Percentiles rank a stretch among this genome's conserved stretches.
These are phyloP conservation scores for Drosophila lacertosa DNA, from an alignment of 1,140 invertebrate species.

Conservation along the genomic window DNA sequence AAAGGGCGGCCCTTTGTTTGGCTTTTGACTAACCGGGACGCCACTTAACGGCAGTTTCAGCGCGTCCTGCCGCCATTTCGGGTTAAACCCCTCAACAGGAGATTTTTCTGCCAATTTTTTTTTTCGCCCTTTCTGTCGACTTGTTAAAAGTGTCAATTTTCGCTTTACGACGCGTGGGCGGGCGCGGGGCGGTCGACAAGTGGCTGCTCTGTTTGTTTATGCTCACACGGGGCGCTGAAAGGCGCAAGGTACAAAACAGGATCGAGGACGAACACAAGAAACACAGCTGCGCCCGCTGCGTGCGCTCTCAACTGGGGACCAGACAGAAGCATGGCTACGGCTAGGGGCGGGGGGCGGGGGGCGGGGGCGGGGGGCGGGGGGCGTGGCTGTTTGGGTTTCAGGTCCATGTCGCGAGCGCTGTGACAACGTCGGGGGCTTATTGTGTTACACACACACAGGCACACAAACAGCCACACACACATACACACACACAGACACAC, in stretches of 20 bases:
- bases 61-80: conserved; percentile 44
- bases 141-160: conserved; percentile 81
- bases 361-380: neutral
- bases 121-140: conserved; percentile 45
- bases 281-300: conserved; percentile 39
- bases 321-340: too few species aligned
- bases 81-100: conserved; percentile 69
- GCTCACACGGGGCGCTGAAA: conserved; percentile 48
- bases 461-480: conserved; percentile 5
- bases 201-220: conserved; percentile 63
- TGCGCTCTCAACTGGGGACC: neutral
- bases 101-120: conserved; percentile 28
- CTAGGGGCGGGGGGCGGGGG: neutral
- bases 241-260: conserved; percentile 22
- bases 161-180: conserved; percentile 60
- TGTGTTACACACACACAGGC: conserved; percentile 32
- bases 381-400: conserved; percentile 16
- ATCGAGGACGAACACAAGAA: conserved; percentile 44
- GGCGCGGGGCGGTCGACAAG: conserved; percentile 16
- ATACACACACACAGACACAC: conserved; percentile 8
- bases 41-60: conserved; percentile 53
- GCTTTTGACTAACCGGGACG: conserved; percentile 69
- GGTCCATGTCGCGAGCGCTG: conserved; percentile 30
- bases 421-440: conserved; percentile 41
- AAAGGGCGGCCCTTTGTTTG: conserved; percentile 49